Evolutionary conservation across 2,113 vertebrate species (phyloP), one percentile per base, ranked within the genome.

Genomic region (Ochotona curzoniae): DNA sequence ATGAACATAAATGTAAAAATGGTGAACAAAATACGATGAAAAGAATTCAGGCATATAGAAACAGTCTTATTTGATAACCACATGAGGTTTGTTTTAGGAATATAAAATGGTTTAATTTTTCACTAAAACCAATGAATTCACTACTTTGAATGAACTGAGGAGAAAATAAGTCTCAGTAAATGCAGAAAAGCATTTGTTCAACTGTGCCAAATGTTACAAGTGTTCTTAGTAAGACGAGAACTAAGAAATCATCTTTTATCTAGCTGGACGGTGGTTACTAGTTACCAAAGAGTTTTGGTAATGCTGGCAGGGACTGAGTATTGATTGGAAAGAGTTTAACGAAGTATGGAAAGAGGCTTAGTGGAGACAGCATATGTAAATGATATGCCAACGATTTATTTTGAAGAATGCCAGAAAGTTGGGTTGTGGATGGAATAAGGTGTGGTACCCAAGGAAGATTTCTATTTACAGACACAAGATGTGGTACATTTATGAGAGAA

Each of bases 61-160:
- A 61, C 20, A 17, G n/a, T 89, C 25, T 28, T 49, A 76, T 81
- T 83, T 85, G 54, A 78, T 86, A 57, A 60, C 1, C 10, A 89
- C 4, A 32, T 89, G 13, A 61, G 26, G 26, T 87, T 92, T 78
- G 82, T 91, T 83, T 82, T n/a, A 57, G 44, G 15, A 74, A 81
- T 75, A 7, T 69, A 64, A 49, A 38, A 35, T 75, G 32, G 66
- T 87, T 92, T 83, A 79, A 79, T 35, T 86, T 94, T 44, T 25
- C 9, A 23, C 66, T 54, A 90, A 93, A 70, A 17, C 61, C 3
- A 73, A 14, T 87, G 38, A 54, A 54, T 85, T 78, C 4, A 69
- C 18, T 30, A 87, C 5, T 63, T 75, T 60, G 80, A 87, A 23
- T 81, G 35, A 92, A 83, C 84, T 35, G 84, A 89, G 61, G 23